phyloP scores from a whole-genome alignment of 2,888 invertebrate species.

The Strigamia crassipes region DNA sequence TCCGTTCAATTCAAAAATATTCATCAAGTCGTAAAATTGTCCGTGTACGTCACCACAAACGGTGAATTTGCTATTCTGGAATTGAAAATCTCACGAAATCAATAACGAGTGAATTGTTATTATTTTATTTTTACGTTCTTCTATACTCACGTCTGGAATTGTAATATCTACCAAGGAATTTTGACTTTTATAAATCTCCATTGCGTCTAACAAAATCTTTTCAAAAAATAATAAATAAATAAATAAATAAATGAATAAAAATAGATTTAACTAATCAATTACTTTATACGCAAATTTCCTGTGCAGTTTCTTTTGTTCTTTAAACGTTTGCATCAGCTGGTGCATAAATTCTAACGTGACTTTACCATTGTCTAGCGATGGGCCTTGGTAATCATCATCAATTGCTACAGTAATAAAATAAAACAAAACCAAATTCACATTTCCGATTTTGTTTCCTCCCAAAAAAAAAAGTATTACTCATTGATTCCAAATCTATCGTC shows the following conservation, averaged over 20 bases:
- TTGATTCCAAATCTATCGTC: constrained; percentile 83
- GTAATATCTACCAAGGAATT: constrained; percentile 88
- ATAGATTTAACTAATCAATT: constrained; percentile 49
- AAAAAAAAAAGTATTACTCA: constrained; percentile 67
- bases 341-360: constrained; percentile 88
- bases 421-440: neutral
- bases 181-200: constrained; percentile 78
- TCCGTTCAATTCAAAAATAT: constrained; percentile 97
- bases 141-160: constrained; percentile 69
- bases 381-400: constrained; percentile 93
- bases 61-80: constrained; percentile 82
- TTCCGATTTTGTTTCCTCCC: neutral
- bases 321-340: constrained; percentile 86
- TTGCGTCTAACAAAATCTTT: constrained; percentile 89
- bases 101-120: no score
- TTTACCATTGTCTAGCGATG: constrained; percentile 79
- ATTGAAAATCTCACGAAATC: no score
- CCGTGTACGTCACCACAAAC: constrained; percentile 99
- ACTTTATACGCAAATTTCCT: constrained; percentile 96
- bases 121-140: no score
- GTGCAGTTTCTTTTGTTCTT: constrained; percentile 89
- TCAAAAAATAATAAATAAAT: constrained; percentile 53
- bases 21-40: constrained; percentile 97
- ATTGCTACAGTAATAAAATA: constrained; percentile 69
- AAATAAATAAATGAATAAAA: neutral